A percentile compares a stretch with the other conserved stretches of the same genome.
These are phyloP conservation scores for Bombyx mori DNA, from an alignment of 1,140 invertebrate genomes.

Conservation along the genomic window ASM3026992v2 NC_085116.1:1945001-1945500, in stretches of 20 bases:
- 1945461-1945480: too few relatives aligned
- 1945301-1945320: not conserved
- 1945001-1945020: not conserved
- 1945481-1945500: too few relatives aligned
- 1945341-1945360: not conserved
- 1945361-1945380: not conserved
- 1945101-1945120: conserved; percentile 88
- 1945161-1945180: conserved; percentile 65
- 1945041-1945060: conserved; percentile 41
- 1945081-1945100: conserved; percentile 78
- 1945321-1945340: not conserved
- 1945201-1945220: conserved; percentile 89
- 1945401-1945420: too few relatives aligned
- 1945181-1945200: conserved; percentile 94
- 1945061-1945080: conserved; percentile 27
- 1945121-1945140: conserved; percentile 72
- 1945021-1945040: not conserved
- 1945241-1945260: conserved; percentile 87
- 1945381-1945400: not conserved
- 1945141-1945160: conserved; percentile 74
- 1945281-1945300: conserved; percentile 29
- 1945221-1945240: conserved; percentile 91
- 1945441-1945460: too few relatives aligned
- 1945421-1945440: too few relatives aligned
- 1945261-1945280: conserved; percentile 83